A percentile compares a stretch with the other conserved stretches of the same genome.
phyloP scores from a whole-genome alignment of 2,888 invertebrate genomes.

The Thyatira batis region DNA sequence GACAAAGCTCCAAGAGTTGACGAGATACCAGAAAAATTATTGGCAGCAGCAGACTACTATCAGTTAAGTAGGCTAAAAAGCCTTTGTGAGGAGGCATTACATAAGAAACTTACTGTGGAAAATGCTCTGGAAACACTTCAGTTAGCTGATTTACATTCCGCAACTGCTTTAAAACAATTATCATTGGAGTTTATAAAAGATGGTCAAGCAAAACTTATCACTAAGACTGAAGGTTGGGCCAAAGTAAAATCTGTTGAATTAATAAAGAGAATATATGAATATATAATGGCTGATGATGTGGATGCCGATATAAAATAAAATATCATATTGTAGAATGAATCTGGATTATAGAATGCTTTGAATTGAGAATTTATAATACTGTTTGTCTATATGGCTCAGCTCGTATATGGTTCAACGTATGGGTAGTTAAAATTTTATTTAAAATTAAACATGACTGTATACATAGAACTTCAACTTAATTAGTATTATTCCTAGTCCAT shows the following conservation, averaged over 20 bases:
- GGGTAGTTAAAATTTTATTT: too few species aligned
- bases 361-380: too few species aligned
- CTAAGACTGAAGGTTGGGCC: constrained; percentile 71
- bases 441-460: too few species aligned
- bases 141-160: constrained; percentile 71
- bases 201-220: constrained; percentile 69
- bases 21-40: constrained; percentile 68
- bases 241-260: constrained; percentile 67
- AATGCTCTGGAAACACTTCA: constrained; percentile 73
- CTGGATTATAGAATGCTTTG: too few species aligned
- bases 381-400: too few species aligned
- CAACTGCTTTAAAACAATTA: constrained; percentile 57
- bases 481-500: too few species aligned
- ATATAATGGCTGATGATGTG: constrained; percentile 65
- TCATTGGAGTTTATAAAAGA: constrained; percentile 74
- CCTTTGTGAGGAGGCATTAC: constrained; percentile 70
- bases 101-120: constrained; percentile 69
- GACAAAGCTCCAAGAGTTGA: constrained; percentile 71
- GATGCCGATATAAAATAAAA: constrained; percentile 58
- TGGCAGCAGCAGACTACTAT: constrained; percentile 74
- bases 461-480: too few species aligned
- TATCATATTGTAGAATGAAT: too few species aligned
- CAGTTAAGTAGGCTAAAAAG: constrained; percentile 67
- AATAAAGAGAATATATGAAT: constrained; percentile 71
- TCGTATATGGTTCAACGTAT: too few species aligned